A percentile compares a stretch with the other conserved stretches of the same genome.
These are phyloP conservation scores for Lordiphosa fenestrarum DNA, from an alignment of 2,888 invertebrate genomes.

Conservation along the genomic window DNA sequence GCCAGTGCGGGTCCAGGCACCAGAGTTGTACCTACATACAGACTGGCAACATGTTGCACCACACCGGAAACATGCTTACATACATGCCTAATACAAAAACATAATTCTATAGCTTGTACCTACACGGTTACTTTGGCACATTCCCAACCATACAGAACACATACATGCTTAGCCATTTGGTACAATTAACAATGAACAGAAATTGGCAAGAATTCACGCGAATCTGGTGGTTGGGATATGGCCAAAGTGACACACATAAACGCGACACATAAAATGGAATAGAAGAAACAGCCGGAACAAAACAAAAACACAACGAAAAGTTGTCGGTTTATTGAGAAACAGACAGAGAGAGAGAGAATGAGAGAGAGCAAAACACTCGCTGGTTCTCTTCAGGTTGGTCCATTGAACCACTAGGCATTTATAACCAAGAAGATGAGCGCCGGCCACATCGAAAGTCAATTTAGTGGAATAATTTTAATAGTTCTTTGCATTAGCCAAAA, in stretches of 20 bases:
- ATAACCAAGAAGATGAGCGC: too few relatives aligned
- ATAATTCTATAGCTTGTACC: slow-evolving; percentile 3
- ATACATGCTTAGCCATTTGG: slow-evolving; percentile 30
- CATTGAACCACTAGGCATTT: slow-evolving; percentile 6
- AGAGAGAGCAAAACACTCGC: slow-evolving; percentile 5
- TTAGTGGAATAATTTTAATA: too few relatives aligned
- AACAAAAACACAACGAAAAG: slow-evolving; percentile 42
- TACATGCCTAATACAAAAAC: slow-evolving; percentile 1
- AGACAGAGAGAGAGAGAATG: slow-evolving; percentile 3
- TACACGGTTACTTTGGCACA: slow-evolving; percentile 6
- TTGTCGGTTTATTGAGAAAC: slow-evolving; percentile 9
- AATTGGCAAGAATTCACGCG: slow-evolving; percentile 1
- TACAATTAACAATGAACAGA: slow-evolving; percentile 34
- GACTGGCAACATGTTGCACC: slow-evolving; percentile 35
- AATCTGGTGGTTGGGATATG: slow-evolving; percentile 16
- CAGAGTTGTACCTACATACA: not conserved
- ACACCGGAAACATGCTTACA: slow-evolving; percentile 8
- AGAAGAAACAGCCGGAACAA: slow-evolving; percentile 37
- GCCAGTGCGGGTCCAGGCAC: slow-evolving; percentile 23
- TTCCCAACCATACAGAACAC: not conserved
- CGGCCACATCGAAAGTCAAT: too few relatives aligned
- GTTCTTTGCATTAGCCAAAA: too few relatives aligned
- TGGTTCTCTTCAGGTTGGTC: slow-evolving; percentile 14
- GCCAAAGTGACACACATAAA: slow-evolving; percentile 39
- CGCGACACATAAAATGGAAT: slow-evolving; percentile 24